These are phyloP conservation scores for Elaphurus davidianus DNA, from an alignment of 2,113 vertebrate species.

Conservation along the genomic window DNA sequence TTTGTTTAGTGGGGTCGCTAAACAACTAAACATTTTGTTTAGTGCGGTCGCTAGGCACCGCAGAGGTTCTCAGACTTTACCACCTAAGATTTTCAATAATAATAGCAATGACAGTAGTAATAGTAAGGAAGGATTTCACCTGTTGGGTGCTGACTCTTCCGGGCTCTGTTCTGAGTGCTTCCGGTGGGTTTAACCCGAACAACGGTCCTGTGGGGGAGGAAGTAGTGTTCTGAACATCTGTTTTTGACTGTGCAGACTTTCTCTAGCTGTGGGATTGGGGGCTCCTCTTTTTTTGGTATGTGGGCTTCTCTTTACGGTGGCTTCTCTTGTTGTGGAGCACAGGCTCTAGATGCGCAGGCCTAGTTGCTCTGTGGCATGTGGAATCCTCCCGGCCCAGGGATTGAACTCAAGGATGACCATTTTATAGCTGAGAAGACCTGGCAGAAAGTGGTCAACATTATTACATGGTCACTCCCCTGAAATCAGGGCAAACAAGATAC, in stretches of 20 bases:
- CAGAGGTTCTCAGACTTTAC: background rate
- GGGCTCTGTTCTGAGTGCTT: background rate
- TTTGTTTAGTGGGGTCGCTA: background rate
- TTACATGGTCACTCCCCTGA: background rate
- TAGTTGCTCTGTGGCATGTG: background rate
- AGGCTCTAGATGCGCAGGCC: background rate
- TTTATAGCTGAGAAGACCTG: background rate
- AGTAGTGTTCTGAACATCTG: background rate
- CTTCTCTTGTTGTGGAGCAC: background rate
- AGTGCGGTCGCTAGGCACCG: background rate
- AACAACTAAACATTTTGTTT: background rate
- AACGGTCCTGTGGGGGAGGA: background rate
- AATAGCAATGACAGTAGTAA: background rate
- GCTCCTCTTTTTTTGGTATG: background rate
- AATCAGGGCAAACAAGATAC: background rate
- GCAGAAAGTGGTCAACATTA: background rate
- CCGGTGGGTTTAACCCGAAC: background rate
- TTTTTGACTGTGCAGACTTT: background rate
- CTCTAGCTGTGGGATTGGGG: background rate
- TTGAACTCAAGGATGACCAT: background rate
- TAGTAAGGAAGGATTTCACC: background rate
- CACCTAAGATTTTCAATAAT: background rate
- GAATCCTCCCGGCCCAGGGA: background rate
- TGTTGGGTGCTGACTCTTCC: background rate
- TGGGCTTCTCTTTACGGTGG: rapidly evolving